These are phyloP conservation scores for Phymastichus coffea DNA, from an alignment of 1,140 invertebrate species.

Conservation along the genomic window DNA sequence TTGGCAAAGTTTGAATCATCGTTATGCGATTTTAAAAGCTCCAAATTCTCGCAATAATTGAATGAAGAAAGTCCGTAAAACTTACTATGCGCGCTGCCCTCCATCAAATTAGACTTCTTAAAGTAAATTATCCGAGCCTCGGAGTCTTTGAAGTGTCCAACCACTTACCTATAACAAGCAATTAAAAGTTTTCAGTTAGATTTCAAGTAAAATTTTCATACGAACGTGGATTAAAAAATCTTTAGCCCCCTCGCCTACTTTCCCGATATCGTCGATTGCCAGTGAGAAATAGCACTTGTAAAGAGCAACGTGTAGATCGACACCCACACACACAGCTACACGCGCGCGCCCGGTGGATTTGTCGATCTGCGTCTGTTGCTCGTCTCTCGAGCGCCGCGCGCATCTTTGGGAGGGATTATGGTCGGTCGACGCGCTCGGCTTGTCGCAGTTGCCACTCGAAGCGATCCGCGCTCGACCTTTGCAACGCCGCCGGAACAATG, in stretches of 20 bases:
- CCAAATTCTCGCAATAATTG: constrained; percentile 21
- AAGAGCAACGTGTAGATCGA: too few relatives aligned
- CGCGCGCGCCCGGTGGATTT: too few relatives aligned
- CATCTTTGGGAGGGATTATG: too few relatives aligned
- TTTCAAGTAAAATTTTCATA: too few relatives aligned
- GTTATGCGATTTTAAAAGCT: too few relatives aligned
- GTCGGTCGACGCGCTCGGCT: neutral
- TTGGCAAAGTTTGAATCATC: too few relatives aligned
- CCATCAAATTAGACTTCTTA: constrained; percentile 30
- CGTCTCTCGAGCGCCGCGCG: too few relatives aligned
- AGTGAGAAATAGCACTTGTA: too few relatives aligned
- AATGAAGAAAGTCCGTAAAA: constrained; percentile 18
- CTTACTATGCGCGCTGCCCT: constrained; percentile 22
- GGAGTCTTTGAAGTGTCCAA: constrained; percentile 21
- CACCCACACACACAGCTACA: too few relatives aligned
- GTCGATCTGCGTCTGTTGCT: too few relatives aligned
- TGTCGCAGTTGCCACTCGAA: neutral
- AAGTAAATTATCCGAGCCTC: constrained; percentile 29
- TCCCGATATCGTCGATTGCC: too few relatives aligned
- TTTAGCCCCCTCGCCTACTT: neutral
- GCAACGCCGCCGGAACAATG: constrained; percentile 15
- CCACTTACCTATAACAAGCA: constrained; percentile 31
- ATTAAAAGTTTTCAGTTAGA: constrained; percentile 28
- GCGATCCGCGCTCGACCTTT: neutral
- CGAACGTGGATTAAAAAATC: neutral